phyloP scores from a whole-genome alignment of 1,140 invertebrate genomes.

The Meteorus sp. region DNA sequence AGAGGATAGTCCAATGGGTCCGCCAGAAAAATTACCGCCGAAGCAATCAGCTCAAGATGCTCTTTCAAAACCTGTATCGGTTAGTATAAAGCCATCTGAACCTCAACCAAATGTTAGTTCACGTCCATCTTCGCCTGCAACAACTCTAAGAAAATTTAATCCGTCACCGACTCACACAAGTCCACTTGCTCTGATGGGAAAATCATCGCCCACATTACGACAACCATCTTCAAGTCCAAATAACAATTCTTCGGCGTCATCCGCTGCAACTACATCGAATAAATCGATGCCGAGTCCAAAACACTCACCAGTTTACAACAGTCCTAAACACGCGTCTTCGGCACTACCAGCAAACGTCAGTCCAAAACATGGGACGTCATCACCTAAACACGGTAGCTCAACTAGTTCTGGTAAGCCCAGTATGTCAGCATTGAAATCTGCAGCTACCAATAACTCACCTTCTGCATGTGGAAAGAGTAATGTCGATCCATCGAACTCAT shows the following conservation, averaged over 20 bases:
- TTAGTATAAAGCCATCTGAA: slow-evolving; percentile 74
- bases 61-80: slow-evolving; percentile 71
- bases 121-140: slow-evolving; percentile 66
- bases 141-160: slow-evolving; percentile 69
- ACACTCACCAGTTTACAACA: slow-evolving; percentile 76
- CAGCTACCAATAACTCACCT: slow-evolving; percentile 63
- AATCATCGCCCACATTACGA: slow-evolving; percentile 64
- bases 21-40: slow-evolving; percentile 76
- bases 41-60: slow-evolving; percentile 68
- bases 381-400: slow-evolving; percentile 72
- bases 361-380: slow-evolving; percentile 71
- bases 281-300: slow-evolving; percentile 71
- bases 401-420: slow-evolving; percentile 82
- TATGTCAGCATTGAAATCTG: slow-evolving; percentile 83
- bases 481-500: slow-evolving; percentile 39
- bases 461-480: slow-evolving; percentile 51
- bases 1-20: slow-evolving; percentile 79
- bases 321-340: slow-evolving; percentile 67
- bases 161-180: slow-evolving; percentile 70
- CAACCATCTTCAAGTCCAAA: slow-evolving; percentile 44
- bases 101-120: slow-evolving; percentile 63
- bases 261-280: slow-evolving; percentile 42
- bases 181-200: slow-evolving; percentile 62
- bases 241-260: slow-evolving; percentile 15
- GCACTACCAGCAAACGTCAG: slow-evolving; percentile 63